A percentile compares a stretch with the other conserved stretches of the same genome.
These are phyloP conservation scores for Phymorhynchus buccinoides DNA, from an alignment of 1,140 invertebrate genomes.

Conservation along the genomic window DNA sequence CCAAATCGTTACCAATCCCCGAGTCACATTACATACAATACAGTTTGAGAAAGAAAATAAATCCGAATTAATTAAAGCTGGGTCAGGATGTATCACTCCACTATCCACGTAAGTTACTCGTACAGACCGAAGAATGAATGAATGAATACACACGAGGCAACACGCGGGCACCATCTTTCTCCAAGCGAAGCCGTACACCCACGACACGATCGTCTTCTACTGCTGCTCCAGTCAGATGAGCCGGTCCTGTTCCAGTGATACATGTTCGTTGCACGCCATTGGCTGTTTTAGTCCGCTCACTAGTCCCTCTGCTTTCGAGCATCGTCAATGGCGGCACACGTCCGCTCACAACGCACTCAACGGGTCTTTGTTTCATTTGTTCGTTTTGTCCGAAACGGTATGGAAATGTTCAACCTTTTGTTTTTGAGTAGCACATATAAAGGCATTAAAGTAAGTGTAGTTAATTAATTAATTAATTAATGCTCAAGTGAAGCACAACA, in stretches of 20 bases:
- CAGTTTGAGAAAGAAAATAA: neutral
- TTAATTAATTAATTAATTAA: too few relatives aligned
- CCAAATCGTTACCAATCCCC: neutral
- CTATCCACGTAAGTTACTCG: neutral
- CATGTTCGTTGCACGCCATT: neutral
- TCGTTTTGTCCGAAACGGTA: neutral
- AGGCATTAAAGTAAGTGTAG: too few relatives aligned
- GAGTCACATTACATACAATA: neutral
- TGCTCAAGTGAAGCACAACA: neutral
- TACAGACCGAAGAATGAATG: too few relatives aligned
- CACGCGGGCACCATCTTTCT: neutral
- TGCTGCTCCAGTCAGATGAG: neutral
- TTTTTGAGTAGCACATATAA: neutral
- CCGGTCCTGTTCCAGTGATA: neutral
- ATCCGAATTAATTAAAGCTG: neutral
- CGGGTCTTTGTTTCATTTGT: neutral
- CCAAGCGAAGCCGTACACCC: too few relatives aligned
- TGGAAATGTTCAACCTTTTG: neutral
- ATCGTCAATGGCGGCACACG: neutral
- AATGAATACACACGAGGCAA: neutral
- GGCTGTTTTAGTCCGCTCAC: neutral
- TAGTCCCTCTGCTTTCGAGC: neutral
- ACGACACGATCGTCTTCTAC: too few relatives aligned
- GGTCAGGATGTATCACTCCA: slow-evolving; percentile 1
- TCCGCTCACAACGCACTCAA: neutral